These are phyloP conservation scores for Haliaeetus leucogaster DNA, from an alignment of 2,113 vertebrate genomes.

Conservation along the genomic window DNA sequence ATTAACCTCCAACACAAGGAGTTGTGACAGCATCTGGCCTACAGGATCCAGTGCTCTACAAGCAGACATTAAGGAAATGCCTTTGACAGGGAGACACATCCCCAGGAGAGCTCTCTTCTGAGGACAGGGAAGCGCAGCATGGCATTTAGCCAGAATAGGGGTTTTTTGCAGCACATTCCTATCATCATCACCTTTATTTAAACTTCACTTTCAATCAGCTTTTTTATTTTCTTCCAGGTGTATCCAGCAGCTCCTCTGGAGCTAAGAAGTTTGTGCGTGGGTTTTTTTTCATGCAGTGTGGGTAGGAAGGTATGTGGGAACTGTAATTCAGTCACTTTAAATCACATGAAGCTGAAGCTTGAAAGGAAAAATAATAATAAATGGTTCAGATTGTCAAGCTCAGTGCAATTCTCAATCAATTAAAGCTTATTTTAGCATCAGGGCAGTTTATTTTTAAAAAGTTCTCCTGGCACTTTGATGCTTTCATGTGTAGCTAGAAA, in stretches of 20 bases:
- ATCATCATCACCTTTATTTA: background rate
- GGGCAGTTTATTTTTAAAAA: constrained; percentile 21
- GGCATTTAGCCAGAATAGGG: background rate
- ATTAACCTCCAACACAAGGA: background rate
- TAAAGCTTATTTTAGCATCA: constrained; percentile 58
- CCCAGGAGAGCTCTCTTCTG: background rate
- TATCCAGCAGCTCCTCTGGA: background rate
- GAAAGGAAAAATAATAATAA: constrained; percentile 55
- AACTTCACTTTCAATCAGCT: background rate
- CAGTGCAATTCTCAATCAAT: constrained; percentile 49
- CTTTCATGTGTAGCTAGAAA: constrained; percentile 18
- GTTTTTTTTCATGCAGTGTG: background rate
- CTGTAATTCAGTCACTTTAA: constrained; percentile 39
- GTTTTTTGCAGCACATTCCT: background rate
- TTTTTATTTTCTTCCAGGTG: constrained; percentile 19
- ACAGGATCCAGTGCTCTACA: background rate
- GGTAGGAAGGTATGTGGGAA: constrained; percentile 39
- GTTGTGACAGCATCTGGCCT: background rate
- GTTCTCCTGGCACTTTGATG: constrained; percentile 29
- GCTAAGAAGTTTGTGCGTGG: background rate
- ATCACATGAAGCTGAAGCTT: constrained; percentile 41
- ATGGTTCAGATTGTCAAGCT: constrained; percentile 32
- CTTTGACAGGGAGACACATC: background rate
- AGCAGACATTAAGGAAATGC: background rate
- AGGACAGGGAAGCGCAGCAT: background rate